Percentiles rank a stretch among this genome's conserved stretches.
These are phyloP conservation scores for Sterrhoptilus dennistouni DNA, from an alignment of 2,113 vertebrate species.

Conservation along the genomic window DNA sequence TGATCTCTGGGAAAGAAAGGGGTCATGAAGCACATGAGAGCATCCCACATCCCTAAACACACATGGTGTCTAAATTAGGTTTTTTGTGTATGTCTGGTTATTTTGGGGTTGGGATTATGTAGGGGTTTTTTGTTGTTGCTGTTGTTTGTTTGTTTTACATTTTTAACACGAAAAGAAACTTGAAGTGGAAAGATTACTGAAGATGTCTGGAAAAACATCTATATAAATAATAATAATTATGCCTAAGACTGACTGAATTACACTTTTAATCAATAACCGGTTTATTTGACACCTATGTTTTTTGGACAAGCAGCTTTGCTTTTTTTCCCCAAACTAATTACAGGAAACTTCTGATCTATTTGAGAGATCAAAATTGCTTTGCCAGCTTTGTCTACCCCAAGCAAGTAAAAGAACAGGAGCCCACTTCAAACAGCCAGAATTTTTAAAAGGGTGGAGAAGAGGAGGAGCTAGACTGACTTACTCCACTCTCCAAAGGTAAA, in stretches of 20 bases:
- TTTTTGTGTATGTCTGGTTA: background rate
- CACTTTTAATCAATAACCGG: background rate
- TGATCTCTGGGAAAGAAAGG: background rate
- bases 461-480: background rate
- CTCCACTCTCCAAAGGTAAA: background rate
- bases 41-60: background rate
- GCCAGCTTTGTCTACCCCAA: background rate
- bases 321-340: background rate
- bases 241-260: background rate
- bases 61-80: background rate
- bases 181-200: background rate
- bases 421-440: background rate
- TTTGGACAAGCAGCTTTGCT: background rate
- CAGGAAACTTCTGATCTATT: background rate
- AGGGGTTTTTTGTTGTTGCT: no score
- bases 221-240: background rate
- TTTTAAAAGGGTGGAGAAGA: background rate
- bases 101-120: background rate
- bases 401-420: background rate
- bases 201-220: background rate
- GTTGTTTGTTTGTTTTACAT: background rate
- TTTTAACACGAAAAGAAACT: background rate
- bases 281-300: background rate
- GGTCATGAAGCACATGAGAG: background rate
- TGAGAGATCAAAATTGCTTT: background rate